These are phyloP conservation scores for Drosophila paranaensis DNA, from an alignment of 2,888 invertebrate species.

Conservation along the genomic window DNA sequence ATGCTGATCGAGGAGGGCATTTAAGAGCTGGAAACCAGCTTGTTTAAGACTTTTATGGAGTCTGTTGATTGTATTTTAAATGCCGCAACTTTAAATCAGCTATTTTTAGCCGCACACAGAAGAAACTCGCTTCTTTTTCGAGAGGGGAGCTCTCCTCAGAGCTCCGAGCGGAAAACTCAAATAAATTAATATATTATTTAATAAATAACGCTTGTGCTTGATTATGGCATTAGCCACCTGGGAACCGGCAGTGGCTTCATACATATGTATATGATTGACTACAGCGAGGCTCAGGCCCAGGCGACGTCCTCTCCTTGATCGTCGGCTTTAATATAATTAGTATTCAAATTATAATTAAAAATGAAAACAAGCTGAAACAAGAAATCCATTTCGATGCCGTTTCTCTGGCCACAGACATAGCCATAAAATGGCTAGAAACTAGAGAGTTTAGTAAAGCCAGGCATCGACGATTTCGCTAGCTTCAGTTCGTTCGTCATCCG, in stretches of 20 bases:
- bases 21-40: constrained; percentile 17
- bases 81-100: constrained; percentile 14
- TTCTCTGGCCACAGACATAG: constrained; percentile 18
- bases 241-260: constrained; percentile 12
- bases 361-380: constrained; percentile 33
- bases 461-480: constrained; percentile 1
- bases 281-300: not conserved
- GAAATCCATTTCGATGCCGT: constrained; percentile 31
- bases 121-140: constrained; percentile 35
- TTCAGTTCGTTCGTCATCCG: not conserved
- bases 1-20: constrained; percentile 18
- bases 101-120: constrained; percentile 45
- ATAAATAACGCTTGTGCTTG: constrained; percentile 58
- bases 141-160: not conserved
- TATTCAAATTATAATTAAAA: constrained; percentile 53
- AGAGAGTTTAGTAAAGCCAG: constrained; percentile 16
- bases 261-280: not conserved
- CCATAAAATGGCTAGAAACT: constrained; percentile 22
- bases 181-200: constrained; percentile 51
- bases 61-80: constrained; percentile 26
- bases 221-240: constrained; percentile 38
- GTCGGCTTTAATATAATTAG: constrained; percentile 46
- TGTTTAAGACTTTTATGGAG: constrained; percentile 14
- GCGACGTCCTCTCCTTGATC: not conserved
- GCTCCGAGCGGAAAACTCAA: constrained; percentile 63